These are phyloP conservation scores for Callosobruchus maculatus DNA, from an alignment of 2,888 invertebrate species.

Conservation along the genomic window DNA sequence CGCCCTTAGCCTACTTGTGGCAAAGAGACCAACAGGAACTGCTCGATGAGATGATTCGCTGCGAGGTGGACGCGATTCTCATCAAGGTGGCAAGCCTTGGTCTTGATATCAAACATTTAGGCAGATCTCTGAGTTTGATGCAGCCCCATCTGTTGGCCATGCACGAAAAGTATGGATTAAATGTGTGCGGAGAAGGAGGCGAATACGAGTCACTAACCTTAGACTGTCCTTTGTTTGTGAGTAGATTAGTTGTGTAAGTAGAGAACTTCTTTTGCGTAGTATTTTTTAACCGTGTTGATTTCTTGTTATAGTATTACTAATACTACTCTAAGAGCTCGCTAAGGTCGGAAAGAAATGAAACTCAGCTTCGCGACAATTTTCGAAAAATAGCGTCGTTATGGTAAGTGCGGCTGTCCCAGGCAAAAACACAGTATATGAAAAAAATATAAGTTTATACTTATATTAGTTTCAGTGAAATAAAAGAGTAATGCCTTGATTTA, in stretches of 20 bases:
- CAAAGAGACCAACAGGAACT: slow-evolving; percentile 91
- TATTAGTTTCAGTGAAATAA: too few relatives aligned
- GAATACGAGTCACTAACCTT: slow-evolving; percentile 98
- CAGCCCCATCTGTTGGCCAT: slow-evolving; percentile 83
- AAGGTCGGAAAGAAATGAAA: too few relatives aligned
- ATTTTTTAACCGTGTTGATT: neutral
- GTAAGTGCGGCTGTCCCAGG: too few relatives aligned
- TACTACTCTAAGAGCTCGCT: too few relatives aligned
- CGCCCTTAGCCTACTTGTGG: slow-evolving; percentile 93
- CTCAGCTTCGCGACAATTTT: too few relatives aligned
- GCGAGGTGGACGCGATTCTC: slow-evolving; percentile 87
- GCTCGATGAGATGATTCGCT: slow-evolving; percentile 93
- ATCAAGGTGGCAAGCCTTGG: slow-evolving; percentile 95
- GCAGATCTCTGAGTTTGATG: slow-evolving; percentile 78
- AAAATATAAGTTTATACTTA: too few relatives aligned
- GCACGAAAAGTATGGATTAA: slow-evolving; percentile 90
- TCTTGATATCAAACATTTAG: slow-evolving; percentile 85
- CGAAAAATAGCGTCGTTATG: too few relatives aligned
- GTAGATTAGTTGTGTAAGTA: slow-evolving; percentile 85
- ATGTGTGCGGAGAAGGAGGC: slow-evolving; percentile 98
- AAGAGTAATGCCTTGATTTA: too few relatives aligned
- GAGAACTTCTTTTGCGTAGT: neutral
- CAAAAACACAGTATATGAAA: too few relatives aligned
- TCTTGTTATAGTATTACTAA: too few relatives aligned
- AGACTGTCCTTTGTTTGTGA: slow-evolving; percentile 94